phyloP scores from a whole-genome alignment of 2,797 vertebrate genomes.

The Threskiornis aethiopicus region DNA sequence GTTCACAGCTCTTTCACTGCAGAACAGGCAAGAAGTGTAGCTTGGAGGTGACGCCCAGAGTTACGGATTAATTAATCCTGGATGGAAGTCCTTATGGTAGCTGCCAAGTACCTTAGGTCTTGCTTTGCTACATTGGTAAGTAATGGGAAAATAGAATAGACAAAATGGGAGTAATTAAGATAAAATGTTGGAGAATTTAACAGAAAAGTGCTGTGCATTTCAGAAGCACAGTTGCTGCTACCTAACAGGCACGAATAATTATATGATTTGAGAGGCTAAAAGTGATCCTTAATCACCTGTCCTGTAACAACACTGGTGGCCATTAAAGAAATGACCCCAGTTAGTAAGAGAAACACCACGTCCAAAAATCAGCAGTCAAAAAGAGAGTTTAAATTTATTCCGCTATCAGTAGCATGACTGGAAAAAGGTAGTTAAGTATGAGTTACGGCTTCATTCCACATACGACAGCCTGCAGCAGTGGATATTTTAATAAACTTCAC shows the following conservation, averaged over 20 bases:
- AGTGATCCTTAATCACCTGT: background rate
- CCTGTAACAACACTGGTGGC: background rate
- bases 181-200: background rate
- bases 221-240: background rate
- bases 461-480: background rate
- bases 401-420: background rate
- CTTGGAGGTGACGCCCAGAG: background rate
- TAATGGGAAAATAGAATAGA: background rate
- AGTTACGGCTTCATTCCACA: background rate
- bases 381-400: constrained; percentile 8
- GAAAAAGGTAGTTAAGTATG: constrained; percentile 29
- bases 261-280: background rate
- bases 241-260: background rate
- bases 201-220: background rate
- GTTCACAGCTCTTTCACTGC: background rate
- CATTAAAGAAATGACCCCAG: background rate
- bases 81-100: background rate
- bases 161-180: background rate
- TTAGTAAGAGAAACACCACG: background rate
- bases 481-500: constrained; percentile 54
- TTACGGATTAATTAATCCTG: background rate
- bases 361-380: background rate
- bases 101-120: background rate
- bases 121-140: background rate
- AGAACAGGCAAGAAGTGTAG: background rate